Evolutionary conservation across 2,888 invertebrate species (phyloP).

Genomic region (Lasioglossum villosulum): DNA sequence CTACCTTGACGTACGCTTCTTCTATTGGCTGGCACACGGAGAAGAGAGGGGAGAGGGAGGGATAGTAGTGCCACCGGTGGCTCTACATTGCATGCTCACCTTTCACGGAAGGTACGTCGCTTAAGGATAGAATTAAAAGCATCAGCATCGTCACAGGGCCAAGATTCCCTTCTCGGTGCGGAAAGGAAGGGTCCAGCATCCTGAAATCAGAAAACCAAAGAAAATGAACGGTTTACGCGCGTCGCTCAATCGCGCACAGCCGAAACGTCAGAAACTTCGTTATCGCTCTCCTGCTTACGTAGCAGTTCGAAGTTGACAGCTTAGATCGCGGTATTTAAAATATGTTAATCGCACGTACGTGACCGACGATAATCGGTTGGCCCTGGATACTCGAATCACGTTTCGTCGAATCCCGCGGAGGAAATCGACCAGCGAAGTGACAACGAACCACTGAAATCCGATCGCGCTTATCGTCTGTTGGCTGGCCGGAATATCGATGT

Average conservation of each 20-base stretch:
- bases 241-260: not conserved
- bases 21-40: not conserved
- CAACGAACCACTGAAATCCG: not conserved
- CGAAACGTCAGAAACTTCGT: not conserved
- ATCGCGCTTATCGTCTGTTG: slow-evolving; percentile 3
- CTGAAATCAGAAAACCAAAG: slow-evolving; percentile 66
- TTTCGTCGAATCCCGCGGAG: not conserved
- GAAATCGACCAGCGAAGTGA: not conserved
- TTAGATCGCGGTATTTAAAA: not conserved
- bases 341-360: not conserved
- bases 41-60: not conserved
- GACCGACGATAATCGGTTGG: not conserved
- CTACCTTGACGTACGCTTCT: not conserved
- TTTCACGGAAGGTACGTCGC: slow-evolving; percentile 77
- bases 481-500: not conserved
- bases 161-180: slow-evolving; percentile 78
- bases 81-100: slow-evolving; percentile 75
- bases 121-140: slow-evolving; percentile 74
- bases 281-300: not conserved
- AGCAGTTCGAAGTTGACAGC: not conserved
- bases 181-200: slow-evolving; percentile 79
- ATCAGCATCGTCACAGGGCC: slow-evolving; percentile 76
- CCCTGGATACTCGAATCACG: not conserved
- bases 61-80: not conserved
- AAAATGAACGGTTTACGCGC: not conserved